A percentile compares a stretch with the other conserved stretches of the same genome.
phyloP scores from a whole-genome alignment of 2,113 vertebrate genomes.

The Otolemur garnettii region DNA sequence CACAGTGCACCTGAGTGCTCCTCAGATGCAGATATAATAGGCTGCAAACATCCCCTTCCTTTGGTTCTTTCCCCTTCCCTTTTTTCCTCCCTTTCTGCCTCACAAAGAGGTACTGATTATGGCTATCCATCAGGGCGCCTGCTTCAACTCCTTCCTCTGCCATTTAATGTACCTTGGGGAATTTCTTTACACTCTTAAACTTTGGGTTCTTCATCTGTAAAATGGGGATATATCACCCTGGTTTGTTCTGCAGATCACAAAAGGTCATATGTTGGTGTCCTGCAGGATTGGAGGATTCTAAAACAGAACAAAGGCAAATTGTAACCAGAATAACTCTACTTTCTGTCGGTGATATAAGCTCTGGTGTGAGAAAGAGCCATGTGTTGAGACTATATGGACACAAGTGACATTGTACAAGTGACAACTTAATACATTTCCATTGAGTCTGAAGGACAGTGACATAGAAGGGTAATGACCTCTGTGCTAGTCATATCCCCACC shows the following conservation, averaged over 20 bases:
- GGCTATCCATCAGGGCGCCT: too few species aligned
- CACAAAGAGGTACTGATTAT: neutral
- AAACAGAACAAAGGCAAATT: neutral
- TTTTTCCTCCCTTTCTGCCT: neutral
- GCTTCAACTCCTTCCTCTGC: neutral
- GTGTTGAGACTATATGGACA: neutral
- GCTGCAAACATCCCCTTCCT: neutral
- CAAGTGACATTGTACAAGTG: neutral
- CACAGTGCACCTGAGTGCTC: too few species aligned
- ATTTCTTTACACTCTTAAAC: neutral
- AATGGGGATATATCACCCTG: neutral
- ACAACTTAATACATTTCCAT: neutral
- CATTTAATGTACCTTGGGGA: neutral
- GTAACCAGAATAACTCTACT: neutral
- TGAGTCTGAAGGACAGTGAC: neutral
- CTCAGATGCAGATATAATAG: neutral
- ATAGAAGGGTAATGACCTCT: neutral
- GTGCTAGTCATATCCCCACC: too few species aligned
- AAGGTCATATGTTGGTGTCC: neutral
- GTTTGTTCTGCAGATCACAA: neutral
- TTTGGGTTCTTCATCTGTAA: neutral
- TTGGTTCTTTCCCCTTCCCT: neutral
- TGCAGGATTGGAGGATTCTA: neutral
- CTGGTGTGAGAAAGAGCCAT: neutral
- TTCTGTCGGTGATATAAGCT: neutral